These are phyloP conservation scores for Argya squamiceps DNA, from an alignment of 2,797 vertebrate genomes.

Conservation along the genomic window DNA sequence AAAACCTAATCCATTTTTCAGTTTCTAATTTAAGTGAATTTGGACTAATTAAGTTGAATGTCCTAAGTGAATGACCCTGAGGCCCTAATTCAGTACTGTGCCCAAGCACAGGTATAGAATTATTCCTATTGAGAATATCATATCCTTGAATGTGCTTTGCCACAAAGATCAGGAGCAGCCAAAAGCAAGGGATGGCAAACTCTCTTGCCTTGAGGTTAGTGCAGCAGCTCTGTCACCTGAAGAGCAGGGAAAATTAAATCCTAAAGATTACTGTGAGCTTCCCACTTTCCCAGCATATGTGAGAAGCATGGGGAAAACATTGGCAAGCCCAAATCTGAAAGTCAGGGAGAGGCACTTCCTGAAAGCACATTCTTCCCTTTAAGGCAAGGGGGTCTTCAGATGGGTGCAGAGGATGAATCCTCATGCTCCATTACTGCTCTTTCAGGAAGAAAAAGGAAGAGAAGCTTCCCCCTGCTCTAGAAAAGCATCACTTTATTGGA, in stretches of 20 bases:
- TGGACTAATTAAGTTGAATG: slow-evolving; percentile 11
- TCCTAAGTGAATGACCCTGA: background rate
- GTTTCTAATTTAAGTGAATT: slow-evolving; percentile 21
- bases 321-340: background rate
- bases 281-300: background rate
- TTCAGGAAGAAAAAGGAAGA: background rate
- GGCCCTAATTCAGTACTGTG: background rate
- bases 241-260: background rate
- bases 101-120: background rate
- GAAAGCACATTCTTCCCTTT: background rate
- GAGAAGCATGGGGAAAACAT: background rate
- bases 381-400: background rate
- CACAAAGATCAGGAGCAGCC: background rate
- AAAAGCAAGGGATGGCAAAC: background rate
- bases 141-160: background rate
- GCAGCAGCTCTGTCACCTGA: background rate
- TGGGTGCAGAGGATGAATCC: background rate
- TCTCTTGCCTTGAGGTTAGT: background rate
- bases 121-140: background rate
- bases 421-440: background rate
- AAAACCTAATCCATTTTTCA: slow-evolving; percentile 25
- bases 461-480: background rate
- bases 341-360: background rate
- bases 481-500: background rate
- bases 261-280: background rate